Evolutionary conservation across 2,113 vertebrate species (phyloP).

Genomic region (Crocuta crocuta): DNA sequence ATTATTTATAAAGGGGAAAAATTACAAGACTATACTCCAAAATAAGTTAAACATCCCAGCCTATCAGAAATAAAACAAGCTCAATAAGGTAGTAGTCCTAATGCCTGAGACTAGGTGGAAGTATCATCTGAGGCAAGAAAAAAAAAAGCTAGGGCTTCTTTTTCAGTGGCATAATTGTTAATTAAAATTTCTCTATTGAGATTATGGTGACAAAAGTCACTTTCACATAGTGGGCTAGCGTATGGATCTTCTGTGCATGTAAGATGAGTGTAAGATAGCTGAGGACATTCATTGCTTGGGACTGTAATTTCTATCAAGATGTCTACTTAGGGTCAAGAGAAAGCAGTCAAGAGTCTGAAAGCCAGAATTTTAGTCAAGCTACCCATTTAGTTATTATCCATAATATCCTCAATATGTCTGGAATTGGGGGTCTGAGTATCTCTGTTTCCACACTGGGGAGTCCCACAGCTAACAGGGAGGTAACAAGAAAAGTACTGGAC

Average conservation of each 20-base stretch:
- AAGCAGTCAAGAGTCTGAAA: background rate
- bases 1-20: background rate
- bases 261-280: background rate
- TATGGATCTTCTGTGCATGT: background rate
- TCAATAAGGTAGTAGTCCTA: background rate
- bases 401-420: background rate
- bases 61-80: background rate
- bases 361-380: background rate
- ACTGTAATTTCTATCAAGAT: background rate
- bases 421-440: fast-evolving
- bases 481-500: background rate
- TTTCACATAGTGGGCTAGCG: background rate
- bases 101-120: background rate
- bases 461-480: background rate
- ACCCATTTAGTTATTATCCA: background rate
- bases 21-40: background rate
- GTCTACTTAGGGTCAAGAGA: background rate
- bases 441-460: background rate
- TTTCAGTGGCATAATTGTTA: background rate
- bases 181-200: background rate
- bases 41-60: background rate
- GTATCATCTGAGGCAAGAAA: background rate
- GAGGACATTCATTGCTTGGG: background rate
- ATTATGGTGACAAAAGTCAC: background rate
- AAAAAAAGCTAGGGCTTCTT: background rate